Conservation (phyloP, 2,797 vertebrate species). For the Euthynnus affinis region DNA sequence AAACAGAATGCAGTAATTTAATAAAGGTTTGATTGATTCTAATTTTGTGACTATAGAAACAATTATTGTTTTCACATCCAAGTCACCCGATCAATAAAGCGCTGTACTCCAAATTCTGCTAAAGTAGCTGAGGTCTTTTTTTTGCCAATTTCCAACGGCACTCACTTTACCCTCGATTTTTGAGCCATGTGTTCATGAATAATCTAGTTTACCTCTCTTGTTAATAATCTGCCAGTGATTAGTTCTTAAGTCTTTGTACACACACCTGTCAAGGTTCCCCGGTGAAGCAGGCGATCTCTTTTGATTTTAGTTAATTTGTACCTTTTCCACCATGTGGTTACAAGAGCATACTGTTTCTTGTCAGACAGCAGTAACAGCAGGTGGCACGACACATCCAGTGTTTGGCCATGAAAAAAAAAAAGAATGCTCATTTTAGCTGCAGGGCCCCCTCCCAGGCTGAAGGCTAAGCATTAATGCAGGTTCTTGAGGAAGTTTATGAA, state of each 20-base stretch:
- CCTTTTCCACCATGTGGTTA: constrained; percentile 52
- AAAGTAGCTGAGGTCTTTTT: constrained; percentile 47
- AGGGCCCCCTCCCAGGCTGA: constrained; percentile 18
- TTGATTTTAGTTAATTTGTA: constrained; percentile 50
- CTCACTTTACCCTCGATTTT: constrained; percentile 55
- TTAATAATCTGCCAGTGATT: constrained; percentile 54
- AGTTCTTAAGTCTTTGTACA: constrained; percentile 57
- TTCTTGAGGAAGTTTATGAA: constrained; percentile 37
- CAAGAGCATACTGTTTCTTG: constrained; percentile 50
- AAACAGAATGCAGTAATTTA: constrained; percentile 53
- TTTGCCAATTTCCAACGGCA: constrained; percentile 54
- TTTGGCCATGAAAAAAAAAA: constrained; percentile 42
- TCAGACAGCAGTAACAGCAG: constrained; percentile 58
- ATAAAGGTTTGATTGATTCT: constrained; percentile 67
- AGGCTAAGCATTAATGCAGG: constrained; percentile 34
- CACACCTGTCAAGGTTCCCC: constrained; percentile 58
- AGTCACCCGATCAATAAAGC: constrained; percentile 65
- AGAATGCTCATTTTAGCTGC: constrained; percentile 22
- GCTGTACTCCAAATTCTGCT: constrained; percentile 45
- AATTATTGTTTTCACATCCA: constrained; percentile 58
- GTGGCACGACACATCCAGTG: constrained; percentile 44
- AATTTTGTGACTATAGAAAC: constrained; percentile 61
- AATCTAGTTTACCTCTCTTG: constrained; percentile 54
- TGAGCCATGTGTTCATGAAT: constrained; percentile 65
- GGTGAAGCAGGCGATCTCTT: constrained; percentile 46